Base-by-base conservation (phyloP, 1,140 invertebrate species). In the Tetraneura akinire region DNA sequence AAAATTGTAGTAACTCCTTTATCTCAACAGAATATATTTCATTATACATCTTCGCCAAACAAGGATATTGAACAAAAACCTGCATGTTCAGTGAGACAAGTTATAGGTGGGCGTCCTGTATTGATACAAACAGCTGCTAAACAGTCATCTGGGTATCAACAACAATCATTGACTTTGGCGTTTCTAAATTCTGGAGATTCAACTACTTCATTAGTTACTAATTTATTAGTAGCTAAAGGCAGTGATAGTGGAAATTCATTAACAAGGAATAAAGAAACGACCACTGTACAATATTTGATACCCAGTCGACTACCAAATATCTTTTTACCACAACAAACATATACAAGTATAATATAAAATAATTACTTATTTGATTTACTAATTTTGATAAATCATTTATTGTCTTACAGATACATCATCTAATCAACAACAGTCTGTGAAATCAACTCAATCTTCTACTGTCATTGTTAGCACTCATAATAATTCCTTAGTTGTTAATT, bases 131-230 rank as follows among this genome's bases (percentile, higher is more conserved):
- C 74, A 45, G 32, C 53, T 23, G 74, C 37, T 47, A 78, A 78
- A 47, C 49, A 57, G 26, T 53, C 47, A 8, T 78, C 74, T 16
- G 74, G 70, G 8, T 73, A 55, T 66, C 60, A 68, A 42, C 71
- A 71, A 21, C 80, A 66, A 68, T 53, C 80, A 4, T 47, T 81
- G n/a, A 81, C 80, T 42, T 81, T 81, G 3, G 80, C 80, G 0
- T 76, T 81, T 64, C 18, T 78, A 23, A 73, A 81, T 47, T 51
- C 80, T 29, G 73, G 45, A n/a, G 80, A 81, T 16, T 60, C 80
- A 21, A 23, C 68, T n/a, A 76, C 73, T 62, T 53, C 55, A 51
- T 16, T 76, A 45, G 66, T 81, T 3, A 81, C 80, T 29, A 81
- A 74, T 51, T 76, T 81, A 37, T 42, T 78, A 26, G 74, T 78